These are phyloP conservation scores for Elanus axillaris DNA, from an alignment of 2,113 vertebrate species.

Conservation along the genomic window DNA sequence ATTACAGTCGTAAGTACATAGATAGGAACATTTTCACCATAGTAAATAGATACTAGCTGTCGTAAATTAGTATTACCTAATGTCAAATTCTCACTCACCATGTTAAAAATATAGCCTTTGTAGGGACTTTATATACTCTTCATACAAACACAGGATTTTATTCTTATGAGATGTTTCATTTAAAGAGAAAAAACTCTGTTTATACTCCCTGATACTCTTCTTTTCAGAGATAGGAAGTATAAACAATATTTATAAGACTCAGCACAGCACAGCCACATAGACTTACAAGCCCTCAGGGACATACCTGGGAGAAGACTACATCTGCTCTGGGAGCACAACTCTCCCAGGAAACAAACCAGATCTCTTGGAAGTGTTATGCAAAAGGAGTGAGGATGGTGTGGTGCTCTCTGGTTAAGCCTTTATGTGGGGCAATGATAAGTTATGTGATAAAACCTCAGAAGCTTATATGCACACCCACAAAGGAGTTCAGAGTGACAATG, in stretches of 20 bases:
- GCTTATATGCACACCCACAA: neutral
- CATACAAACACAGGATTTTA: neutral
- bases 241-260: neutral
- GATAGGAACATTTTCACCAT: neutral
- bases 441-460: neutral
- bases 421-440: neutral
- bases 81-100: neutral
- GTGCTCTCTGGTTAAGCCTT: neutral
- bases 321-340: rapidly evolving
- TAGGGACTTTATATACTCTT: neutral
- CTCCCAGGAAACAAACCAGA: neutral
- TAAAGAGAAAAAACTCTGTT: neutral
- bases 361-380: neutral
- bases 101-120: neutral
- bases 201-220: neutral
- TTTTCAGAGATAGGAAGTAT: neutral
- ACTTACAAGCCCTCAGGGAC: neutral
- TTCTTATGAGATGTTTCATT: neutral
- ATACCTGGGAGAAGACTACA: neutral
- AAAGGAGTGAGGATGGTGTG: neutral
- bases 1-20: neutral
- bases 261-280: rapidly evolving
- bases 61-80: constrained; percentile 15
- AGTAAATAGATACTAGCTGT: neutral
- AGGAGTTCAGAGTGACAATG: neutral